phyloP scores from a whole-genome alignment of 1,140 invertebrate species.

The Lanistes nyassanus region DNA sequence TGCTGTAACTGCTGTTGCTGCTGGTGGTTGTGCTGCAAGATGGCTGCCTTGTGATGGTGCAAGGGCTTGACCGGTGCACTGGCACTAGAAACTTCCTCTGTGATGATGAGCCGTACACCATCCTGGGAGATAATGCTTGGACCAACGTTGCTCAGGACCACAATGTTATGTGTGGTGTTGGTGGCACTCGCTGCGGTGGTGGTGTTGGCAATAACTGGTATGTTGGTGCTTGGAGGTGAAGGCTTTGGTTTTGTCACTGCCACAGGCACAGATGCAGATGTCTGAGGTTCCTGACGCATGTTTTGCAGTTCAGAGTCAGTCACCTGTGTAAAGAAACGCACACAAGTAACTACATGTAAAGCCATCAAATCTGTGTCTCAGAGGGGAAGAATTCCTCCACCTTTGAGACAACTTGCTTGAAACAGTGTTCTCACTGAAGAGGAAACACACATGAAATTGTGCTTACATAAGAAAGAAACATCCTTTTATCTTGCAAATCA shows the following conservation, averaged over 20 bases:
- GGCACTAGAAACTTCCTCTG: not conserved
- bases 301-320: slow-evolving; percentile 63
- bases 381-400: no score
- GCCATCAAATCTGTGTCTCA: not conserved
- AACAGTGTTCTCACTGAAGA: no score
- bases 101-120: slow-evolving; percentile 28
- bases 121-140: slow-evolving; percentile 16
- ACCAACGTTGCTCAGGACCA: slow-evolving; percentile 30
- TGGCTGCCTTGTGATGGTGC: slow-evolving; percentile 18
- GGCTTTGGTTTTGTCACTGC: slow-evolving; percentile 10
- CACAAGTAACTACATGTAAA: slow-evolving; percentile 6
- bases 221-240: slow-evolving; percentile 18
- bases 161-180: slow-evolving; percentile 27
- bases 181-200: slow-evolving; percentile 13
- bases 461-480: no score
- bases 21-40: slow-evolving; percentile 25
- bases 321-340: slow-evolving; percentile 40
- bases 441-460: no score
- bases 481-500: no score
- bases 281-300: slow-evolving; percentile 46
- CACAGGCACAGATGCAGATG: not conserved
- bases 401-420: no score
- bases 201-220: slow-evolving; percentile 10
- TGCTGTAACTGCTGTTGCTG: slow-evolving; percentile 19
- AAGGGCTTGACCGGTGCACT: not conserved